phyloP scores from a whole-genome alignment of 2,797 vertebrate species.

The Atherinosoma microstoma region DNA sequence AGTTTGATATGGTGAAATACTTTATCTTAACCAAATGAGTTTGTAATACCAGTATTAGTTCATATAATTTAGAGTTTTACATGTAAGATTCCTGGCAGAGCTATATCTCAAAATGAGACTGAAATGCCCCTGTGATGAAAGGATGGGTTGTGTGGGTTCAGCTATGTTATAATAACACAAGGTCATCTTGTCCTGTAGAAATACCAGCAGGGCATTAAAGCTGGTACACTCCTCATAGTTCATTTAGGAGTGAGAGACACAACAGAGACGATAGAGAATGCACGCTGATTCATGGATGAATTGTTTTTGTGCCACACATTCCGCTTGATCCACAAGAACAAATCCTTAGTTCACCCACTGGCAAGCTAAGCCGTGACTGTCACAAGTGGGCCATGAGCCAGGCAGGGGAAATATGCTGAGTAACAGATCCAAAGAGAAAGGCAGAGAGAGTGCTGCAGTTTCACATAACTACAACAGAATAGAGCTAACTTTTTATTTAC shows the following conservation, averaged over 20 bases:
- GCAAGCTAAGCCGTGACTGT: conserved; percentile 30
- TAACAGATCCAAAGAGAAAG: conserved; percentile 25
- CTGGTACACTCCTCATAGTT: conserved; percentile 44
- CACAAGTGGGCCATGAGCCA: conserved; percentile 32
- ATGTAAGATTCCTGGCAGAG: background rate
- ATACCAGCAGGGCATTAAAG: conserved; percentile 33
- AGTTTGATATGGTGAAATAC: conserved; percentile 7
- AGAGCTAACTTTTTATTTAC: background rate
- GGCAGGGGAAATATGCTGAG: conserved; percentile 35
- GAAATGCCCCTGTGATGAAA: conserved; percentile 6
- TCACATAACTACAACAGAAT: conserved; percentile 6
- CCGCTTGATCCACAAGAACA: conserved; percentile 33
- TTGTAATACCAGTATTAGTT: background rate
- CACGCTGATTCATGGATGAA: conserved; percentile 43
- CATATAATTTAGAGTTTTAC: background rate
- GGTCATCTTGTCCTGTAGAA: conserved; percentile 36
- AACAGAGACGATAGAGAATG: conserved; percentile 20
- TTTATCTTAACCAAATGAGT: background rate
- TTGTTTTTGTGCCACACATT: conserved; percentile 58
- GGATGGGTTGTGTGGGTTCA: conserved; percentile 21
- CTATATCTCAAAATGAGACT: conserved; percentile 6
- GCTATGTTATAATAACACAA: conserved; percentile 22
- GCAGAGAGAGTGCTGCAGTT: conserved; percentile 9
- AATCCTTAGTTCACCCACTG: conserved; percentile 36
- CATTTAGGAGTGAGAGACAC: conserved; percentile 38